phyloP scores from a whole-genome alignment of 1,140 invertebrate species.

The Zelostemma sp. region DNA sequence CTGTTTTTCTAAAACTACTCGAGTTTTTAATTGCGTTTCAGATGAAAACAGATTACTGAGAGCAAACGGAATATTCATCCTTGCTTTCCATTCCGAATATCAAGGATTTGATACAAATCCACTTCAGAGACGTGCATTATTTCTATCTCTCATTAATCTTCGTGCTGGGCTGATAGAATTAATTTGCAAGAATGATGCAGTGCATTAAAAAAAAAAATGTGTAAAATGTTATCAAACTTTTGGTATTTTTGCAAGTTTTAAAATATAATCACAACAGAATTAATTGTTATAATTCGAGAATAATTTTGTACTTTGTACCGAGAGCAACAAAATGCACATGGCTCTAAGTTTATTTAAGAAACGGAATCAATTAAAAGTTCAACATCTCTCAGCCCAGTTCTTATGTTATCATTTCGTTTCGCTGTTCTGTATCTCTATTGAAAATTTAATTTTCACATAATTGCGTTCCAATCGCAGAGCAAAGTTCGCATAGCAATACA shows the following conservation, averaged over 20 bases:
- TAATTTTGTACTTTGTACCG: no score
- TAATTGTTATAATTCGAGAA: no score
- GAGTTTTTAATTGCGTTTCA: neutral
- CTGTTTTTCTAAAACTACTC: neutral
- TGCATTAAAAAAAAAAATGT: neutral
- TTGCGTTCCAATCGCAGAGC: neutral
- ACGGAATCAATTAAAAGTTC: neutral
- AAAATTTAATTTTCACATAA: neutral
- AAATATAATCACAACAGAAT: no score
- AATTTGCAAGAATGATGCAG: neutral
- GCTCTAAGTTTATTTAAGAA: no score
- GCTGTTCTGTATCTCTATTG: neutral
- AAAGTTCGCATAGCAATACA: neutral
- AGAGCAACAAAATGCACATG: no score
- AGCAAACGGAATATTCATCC: neutral
- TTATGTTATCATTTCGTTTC: neutral
- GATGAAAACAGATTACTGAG: conserved; percentile 7
- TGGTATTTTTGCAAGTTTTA: no score
- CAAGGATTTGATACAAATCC: neutral
- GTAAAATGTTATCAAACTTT: neutral
- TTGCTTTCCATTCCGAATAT: neutral
- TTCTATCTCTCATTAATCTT: conserved; percentile 6
- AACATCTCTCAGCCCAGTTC: neutral
- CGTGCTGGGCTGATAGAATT: conserved; percentile 4
- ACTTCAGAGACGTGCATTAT: neutral